These are phyloP conservation scores for Anodontia alba DNA, from an alignment of 2,888 invertebrate genomes.

Conservation along the genomic window DNA sequence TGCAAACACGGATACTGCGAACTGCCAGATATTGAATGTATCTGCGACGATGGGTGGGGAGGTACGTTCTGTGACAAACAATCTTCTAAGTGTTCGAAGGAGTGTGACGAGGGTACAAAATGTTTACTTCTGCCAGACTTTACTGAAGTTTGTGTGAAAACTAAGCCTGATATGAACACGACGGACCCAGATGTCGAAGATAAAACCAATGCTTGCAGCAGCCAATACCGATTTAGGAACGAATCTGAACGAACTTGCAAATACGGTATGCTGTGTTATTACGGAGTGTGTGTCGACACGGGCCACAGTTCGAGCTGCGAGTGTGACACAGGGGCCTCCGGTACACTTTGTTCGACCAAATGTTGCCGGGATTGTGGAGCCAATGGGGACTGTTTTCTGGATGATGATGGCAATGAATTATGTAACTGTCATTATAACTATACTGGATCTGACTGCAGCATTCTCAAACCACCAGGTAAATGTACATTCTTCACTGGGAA, in stretches of 20 bases:
- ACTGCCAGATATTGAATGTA: not conserved
- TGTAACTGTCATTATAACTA: constrained; percentile 4
- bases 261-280: not conserved
- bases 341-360: not conserved
- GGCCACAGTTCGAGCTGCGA: not conserved
- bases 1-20: constrained; percentile 7
- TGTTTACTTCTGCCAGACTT: not conserved
- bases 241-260: not conserved
- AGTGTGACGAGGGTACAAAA: not conserved
- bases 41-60: not conserved
- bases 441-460: not conserved
- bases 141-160: constrained; percentile 4
- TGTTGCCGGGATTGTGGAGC: constrained; percentile 1
- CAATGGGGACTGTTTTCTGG: not conserved
- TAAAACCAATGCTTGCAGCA: not conserved
- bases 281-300: not conserved
- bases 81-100: not conserved
- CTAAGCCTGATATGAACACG: not conserved
- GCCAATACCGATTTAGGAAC: not conserved
- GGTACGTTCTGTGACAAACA: not conserved
- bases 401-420: not conserved
- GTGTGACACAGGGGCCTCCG: not conserved
- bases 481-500: not conserved
- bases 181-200: not conserved
- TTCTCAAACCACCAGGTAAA: not conserved